Evolutionary conservation across 2,113 vertebrate genomes (phyloP).

Genomic region (Progne subis): DNA sequence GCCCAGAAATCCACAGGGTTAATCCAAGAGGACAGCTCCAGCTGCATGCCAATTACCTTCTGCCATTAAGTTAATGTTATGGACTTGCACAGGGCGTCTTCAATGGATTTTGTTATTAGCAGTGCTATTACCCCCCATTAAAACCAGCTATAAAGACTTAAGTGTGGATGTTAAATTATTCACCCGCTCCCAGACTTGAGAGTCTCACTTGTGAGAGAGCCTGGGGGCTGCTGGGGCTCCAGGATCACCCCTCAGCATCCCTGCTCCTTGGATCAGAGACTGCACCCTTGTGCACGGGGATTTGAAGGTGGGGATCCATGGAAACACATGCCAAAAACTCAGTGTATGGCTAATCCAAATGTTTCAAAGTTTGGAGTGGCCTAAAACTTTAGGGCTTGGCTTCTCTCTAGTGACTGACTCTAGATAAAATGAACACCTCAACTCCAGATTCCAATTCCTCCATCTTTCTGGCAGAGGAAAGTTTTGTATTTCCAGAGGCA

Average conservation of each 20-base stretch:
- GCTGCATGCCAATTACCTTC: constrained; percentile 73
- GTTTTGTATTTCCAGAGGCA: neutral
- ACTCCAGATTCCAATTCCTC: neutral
- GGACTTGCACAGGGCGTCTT: constrained; percentile 71
- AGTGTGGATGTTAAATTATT: constrained; percentile 71
- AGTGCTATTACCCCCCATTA: constrained; percentile 74
- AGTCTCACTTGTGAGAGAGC: constrained; percentile 24
- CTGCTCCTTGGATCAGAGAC: neutral
- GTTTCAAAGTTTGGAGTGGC: neutral
- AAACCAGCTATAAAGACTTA: constrained; percentile 62
- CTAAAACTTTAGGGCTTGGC: neutral
- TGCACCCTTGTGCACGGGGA: fast-evolving
- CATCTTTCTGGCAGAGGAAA: neutral
- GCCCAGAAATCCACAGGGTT: constrained; percentile 59
- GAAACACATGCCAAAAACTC: neutral
- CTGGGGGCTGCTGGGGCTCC: neutral
- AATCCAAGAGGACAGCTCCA: constrained; percentile 66
- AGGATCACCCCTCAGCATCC: neutral
- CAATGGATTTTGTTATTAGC: constrained; percentile 74
- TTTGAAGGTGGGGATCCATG: neutral
- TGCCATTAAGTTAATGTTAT: constrained; percentile 79
- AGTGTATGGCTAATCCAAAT: neutral
- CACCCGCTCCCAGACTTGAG: constrained; percentile 62
- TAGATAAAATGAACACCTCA: neutral
- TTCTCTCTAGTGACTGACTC: neutral